These are phyloP conservation scores for Bombus confusus DNA, from an alignment of 1,140 invertebrate genomes.

Conservation along the genomic window DNA sequence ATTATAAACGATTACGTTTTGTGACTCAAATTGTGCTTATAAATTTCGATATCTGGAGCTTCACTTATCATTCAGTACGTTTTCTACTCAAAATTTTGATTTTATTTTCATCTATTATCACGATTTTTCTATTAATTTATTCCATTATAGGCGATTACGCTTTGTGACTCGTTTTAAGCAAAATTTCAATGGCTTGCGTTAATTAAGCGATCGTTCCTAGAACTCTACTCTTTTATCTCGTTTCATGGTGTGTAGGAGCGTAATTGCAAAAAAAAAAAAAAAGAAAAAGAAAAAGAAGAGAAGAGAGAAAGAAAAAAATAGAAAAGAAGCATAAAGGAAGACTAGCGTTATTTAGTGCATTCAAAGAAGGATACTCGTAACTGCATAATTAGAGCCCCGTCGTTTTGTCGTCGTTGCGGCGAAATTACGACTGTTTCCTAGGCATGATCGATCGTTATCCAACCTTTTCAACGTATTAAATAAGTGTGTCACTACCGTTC, in stretches of 20 bases:
- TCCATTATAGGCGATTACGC: not conserved
- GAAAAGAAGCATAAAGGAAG: not conserved
- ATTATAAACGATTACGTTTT: not conserved
- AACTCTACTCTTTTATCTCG: no score
- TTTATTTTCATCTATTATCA: not conserved
- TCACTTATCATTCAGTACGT: no score
- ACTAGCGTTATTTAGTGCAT: not conserved
- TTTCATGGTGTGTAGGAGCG: not conserved
- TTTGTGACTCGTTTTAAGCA: not conserved
- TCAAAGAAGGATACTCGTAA: not conserved
- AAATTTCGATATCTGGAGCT: no score
- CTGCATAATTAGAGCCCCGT: not conserved
- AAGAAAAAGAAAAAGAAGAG: not conserved
- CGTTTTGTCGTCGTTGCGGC: not conserved
- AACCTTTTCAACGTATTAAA: conserved; percentile 46
- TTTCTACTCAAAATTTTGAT: no score
- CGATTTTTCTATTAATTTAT: not conserved
- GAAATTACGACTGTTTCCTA: conserved; percentile 17
- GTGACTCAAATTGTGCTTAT: no score
- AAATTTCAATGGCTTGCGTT: no score
- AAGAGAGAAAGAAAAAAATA: not conserved
- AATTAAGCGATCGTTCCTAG: not conserved
- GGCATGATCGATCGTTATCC: conserved; percentile 43
- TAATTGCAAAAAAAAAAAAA: not conserved
- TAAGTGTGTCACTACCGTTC: conserved; percentile 53